Evolutionary conservation across 2,797 vertebrate genomes (phyloP).

Genomic region (Amblyopsis hoosieri): DNA sequence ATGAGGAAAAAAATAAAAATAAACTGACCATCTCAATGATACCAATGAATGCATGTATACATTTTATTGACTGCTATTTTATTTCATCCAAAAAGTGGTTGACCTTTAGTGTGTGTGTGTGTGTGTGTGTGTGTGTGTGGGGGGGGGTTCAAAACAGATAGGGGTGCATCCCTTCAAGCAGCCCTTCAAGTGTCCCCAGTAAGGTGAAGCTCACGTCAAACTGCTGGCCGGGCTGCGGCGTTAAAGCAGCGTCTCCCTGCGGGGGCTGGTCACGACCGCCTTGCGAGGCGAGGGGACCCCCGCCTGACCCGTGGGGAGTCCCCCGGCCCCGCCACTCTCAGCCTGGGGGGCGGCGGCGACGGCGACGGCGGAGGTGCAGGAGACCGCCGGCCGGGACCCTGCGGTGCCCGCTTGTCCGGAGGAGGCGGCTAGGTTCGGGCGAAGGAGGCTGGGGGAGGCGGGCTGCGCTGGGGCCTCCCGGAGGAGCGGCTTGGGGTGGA

Average conservation of each 20-base stretch:
- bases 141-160: constrained; percentile 6
- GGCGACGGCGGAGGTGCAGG: background rate
- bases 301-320: constrained; percentile 56
- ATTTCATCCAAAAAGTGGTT: background rate
- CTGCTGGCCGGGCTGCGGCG: constrained; percentile 37
- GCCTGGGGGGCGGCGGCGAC: constrained; percentile 26
- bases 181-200: constrained; percentile 14
- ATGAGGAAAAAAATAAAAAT: too few species aligned
- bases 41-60: background rate
- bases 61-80: too few species aligned
- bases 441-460: constrained; percentile 10
- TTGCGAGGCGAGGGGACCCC: constrained; percentile 52
- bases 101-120: background rate
- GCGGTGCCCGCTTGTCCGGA: constrained; percentile 9
- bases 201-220: constrained; percentile 64
- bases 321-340: constrained; percentile 23
- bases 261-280: constrained; percentile 51
- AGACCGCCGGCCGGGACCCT: constrained; percentile 25
- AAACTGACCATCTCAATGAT: background rate
- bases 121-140: too few species aligned
- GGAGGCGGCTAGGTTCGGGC: constrained; percentile 7
- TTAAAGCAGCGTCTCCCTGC: constrained; percentile 77
- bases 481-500: constrained; percentile 2
- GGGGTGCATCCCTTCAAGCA: constrained; percentile 17
- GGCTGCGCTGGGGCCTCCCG: background rate